These are phyloP conservation scores for Gobius niger DNA, from an alignment of 2,113 vertebrate species.

Conservation along the genomic window DNA sequence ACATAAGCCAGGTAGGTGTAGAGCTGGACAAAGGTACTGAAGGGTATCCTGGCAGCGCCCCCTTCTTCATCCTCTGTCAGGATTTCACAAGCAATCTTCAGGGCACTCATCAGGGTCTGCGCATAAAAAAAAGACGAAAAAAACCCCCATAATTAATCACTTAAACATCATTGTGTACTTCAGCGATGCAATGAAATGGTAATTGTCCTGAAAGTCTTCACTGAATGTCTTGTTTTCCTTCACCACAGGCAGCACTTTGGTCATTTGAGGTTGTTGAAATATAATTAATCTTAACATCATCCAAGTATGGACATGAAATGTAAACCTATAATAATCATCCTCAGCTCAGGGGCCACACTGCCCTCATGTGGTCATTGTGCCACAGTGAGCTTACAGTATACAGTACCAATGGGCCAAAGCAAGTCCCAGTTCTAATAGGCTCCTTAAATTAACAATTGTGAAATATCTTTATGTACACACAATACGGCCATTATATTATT, in stretches of 20 bases:
- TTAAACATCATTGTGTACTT: too few species aligned
- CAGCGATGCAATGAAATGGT: too few species aligned
- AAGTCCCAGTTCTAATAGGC: background rate
- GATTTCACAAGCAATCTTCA: conserved; percentile 87
- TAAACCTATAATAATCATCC: conserved; percentile 3
- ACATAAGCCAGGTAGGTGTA: conserved; percentile 84
- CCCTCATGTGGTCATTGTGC: conserved; percentile 56
- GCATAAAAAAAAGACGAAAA: background rate
- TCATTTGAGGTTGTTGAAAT: too few species aligned
- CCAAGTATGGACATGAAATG: too few species aligned
- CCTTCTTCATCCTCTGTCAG: conserved; percentile 84
- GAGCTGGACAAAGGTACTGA: conserved; percentile 74
- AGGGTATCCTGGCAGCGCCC: conserved; percentile 79
- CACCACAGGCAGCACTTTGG: too few species aligned
- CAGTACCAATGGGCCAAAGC: background rate
- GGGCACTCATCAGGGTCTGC: conserved; percentile 79
- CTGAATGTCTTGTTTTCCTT: too few species aligned
- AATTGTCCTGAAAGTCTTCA: background rate
- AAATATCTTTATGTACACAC: too few species aligned
- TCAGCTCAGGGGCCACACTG: conserved; percentile 43
- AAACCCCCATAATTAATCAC: background rate
- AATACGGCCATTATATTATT: too few species aligned
- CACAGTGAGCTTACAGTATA: background rate
- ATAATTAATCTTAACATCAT: too few species aligned
- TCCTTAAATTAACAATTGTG: too few species aligned